Percentiles rank a stretch among this genome's conserved stretches.
Conservation (phyloP, 2,888 invertebrate species). For the Phlogophora meticulosa region DNA sequence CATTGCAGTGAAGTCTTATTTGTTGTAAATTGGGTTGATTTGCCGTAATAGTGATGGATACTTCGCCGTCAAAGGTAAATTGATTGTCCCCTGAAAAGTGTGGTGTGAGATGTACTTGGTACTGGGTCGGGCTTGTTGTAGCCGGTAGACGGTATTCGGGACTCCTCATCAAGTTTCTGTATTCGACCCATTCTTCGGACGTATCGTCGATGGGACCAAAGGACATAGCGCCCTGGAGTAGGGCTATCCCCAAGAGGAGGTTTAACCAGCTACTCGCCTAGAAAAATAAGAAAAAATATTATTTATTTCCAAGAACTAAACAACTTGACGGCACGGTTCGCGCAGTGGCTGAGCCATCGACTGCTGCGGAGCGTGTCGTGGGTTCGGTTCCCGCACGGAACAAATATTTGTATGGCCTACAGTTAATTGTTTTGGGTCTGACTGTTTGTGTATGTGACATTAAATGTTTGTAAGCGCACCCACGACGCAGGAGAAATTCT, state of each 20-base stretch:
- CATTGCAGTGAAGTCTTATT: slow-evolving; percentile 84
- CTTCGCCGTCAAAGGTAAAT: slow-evolving; percentile 86
- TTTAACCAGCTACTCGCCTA: slow-evolving; percentile 79
- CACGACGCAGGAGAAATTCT: no score
- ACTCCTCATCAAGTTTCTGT: slow-evolving; percentile 72
- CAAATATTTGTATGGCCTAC: no score
- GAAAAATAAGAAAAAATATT: slow-evolving; percentile 45
- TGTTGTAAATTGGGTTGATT: slow-evolving; percentile 68
- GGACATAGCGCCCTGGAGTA: slow-evolving; percentile 76
- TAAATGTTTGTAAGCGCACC: no score
- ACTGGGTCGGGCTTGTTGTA: slow-evolving; percentile 88
- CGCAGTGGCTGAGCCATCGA: no score
- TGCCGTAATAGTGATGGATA: slow-evolving; percentile 76
- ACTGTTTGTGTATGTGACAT: no score
- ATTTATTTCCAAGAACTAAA: no score
- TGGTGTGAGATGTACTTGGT: slow-evolving; percentile 89
- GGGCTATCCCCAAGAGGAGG: slow-evolving; percentile 74
- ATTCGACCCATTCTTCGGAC: slow-evolving; percentile 83
- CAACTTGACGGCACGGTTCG: no score
- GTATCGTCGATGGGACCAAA: slow-evolving; percentile 79
- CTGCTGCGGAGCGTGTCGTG: no score
- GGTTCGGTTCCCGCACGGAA: no score
- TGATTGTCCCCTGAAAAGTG: slow-evolving; percentile 79
- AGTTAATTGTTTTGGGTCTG: no score
- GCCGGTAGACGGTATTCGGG: slow-evolving; percentile 85